Percentiles rank a stretch among this genome's conserved stretches.
Conservation (phyloP, 2,113 vertebrate genomes). For the Odontesthes bonariensis region DNA sequence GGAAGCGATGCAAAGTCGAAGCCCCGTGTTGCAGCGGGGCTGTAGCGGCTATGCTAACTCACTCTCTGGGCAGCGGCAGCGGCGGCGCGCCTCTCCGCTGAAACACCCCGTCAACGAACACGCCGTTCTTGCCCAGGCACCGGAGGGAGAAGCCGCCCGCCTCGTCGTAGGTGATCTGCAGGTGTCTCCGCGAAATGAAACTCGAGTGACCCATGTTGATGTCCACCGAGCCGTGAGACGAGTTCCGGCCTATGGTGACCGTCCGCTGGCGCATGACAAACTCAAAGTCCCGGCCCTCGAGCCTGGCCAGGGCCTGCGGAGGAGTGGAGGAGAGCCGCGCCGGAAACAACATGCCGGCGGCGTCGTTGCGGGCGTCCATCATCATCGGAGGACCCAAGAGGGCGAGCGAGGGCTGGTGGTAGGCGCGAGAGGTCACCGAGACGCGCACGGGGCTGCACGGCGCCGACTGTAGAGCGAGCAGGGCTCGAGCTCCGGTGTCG, state of each 20-base stretch:
- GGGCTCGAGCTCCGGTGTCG: constrained; percentile 90
- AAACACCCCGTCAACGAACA: constrained; percentile 96
- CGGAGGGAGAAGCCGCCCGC: constrained; percentile 88
- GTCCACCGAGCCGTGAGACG: constrained; percentile 96
- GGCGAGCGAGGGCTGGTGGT: constrained; percentile 71
- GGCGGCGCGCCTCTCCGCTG: constrained; percentile 93
- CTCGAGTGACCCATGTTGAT: constrained; percentile 98
- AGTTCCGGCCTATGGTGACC: constrained; percentile 96
- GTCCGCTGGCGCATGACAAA: constrained; percentile 95
- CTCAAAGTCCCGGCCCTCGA: constrained; percentile 92
- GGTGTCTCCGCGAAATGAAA: constrained; percentile 96
- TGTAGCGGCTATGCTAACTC: constrained; percentile 78
- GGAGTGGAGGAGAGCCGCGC: constrained; percentile 71
- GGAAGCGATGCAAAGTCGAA: too few relatives aligned
- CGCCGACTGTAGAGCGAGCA: constrained; percentile 90
- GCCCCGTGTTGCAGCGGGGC: constrained; percentile 14
- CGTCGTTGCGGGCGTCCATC: constrained; percentile 55
- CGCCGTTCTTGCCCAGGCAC: constrained; percentile 94
- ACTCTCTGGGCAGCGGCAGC: constrained; percentile 91
- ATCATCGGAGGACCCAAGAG: constrained; percentile 61
- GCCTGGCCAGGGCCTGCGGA: constrained; percentile 80
- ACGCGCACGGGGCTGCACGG: constrained; percentile 89
- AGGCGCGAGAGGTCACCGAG: constrained; percentile 77
- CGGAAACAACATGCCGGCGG: constrained; percentile 69
- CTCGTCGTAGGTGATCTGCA: constrained; percentile 93